Conservation (phyloP, 2,888 invertebrate genomes). For the Temnothorax ravouxi region DNA sequence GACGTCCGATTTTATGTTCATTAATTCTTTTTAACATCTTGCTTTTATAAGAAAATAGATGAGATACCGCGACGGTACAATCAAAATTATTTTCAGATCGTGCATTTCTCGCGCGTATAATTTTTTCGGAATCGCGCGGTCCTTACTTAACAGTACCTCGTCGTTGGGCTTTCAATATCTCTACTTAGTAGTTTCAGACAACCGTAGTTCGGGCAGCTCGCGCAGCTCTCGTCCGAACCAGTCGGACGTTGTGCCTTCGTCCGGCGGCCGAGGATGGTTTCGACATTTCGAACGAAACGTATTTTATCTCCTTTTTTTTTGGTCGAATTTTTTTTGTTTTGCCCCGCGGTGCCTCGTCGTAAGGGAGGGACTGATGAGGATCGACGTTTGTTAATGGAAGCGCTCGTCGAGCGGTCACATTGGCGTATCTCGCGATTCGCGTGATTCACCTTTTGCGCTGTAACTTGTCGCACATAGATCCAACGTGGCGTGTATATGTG, state of each 20-base stretch:
- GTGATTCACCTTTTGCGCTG: slow-evolving; percentile 9
- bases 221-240: slow-evolving; percentile 27
- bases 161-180: slow-evolving; percentile 22
- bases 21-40: not conserved
- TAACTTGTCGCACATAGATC: slow-evolving; percentile 13
- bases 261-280: slow-evolving; percentile 19
- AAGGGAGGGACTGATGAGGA: slow-evolving; percentile 30
- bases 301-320: not conserved
- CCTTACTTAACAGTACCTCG: not conserved
- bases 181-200: not conserved
- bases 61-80: not conserved
- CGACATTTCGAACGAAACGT: slow-evolving; percentile 20
- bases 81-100: not conserved
- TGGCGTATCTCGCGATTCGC: not conserved
- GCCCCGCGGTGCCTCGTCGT: not conserved
- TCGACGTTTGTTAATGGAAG: slow-evolving; percentile 37
- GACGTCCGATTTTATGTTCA: not conserved
- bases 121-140: not conserved
- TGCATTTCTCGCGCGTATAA: no score
- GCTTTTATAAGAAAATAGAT: not conserved
- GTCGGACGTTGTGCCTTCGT: slow-evolving; percentile 7
- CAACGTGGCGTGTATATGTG: not conserved
- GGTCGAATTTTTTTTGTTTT: not conserved
- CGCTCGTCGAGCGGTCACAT: not conserved
- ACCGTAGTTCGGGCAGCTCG: slow-evolving; percentile 23